Conservation (phyloP, 2,797 vertebrate genomes). For the Thalassophryne amazonica region DNA sequence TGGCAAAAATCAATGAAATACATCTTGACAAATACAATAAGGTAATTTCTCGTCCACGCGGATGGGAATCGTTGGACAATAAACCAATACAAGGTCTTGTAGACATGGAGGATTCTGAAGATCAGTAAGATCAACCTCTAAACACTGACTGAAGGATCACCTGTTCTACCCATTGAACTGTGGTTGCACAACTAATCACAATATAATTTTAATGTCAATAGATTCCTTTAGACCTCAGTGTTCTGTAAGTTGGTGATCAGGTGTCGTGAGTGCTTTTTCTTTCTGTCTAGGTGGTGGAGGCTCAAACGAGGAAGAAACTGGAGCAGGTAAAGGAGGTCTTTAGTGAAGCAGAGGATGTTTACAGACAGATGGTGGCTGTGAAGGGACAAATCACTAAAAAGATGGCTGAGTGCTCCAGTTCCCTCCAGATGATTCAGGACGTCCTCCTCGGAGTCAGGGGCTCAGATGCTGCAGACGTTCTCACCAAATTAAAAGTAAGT, state of each 20-base stretch:
- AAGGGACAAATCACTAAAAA: slow-evolving; percentile 46
- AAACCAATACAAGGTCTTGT: too few relatives aligned
- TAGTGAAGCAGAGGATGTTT: slow-evolving; percentile 62
- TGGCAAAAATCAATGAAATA: too few relatives aligned
- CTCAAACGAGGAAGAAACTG: slow-evolving; percentile 68
- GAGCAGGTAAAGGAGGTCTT: slow-evolving; percentile 68
- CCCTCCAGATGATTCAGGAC: slow-evolving; percentile 51
- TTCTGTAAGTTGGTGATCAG: neutral
- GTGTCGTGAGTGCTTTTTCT: neutral
- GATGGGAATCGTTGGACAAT: too few relatives aligned
- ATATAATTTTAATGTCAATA: too few relatives aligned
- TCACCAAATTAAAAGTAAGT: slow-evolving; percentile 59
- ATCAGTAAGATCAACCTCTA: too few relatives aligned
- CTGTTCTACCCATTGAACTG: too few relatives aligned
- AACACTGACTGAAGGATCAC: too few relatives aligned
- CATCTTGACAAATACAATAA: too few relatives aligned
- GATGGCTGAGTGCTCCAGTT: slow-evolving; percentile 50
- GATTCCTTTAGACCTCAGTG: too few relatives aligned
- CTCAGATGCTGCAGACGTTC: slow-evolving; percentile 30
- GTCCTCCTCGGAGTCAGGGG: slow-evolving; percentile 38
- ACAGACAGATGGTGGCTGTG: slow-evolving; percentile 49
- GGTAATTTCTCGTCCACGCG: too few relatives aligned
- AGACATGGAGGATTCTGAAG: too few relatives aligned
- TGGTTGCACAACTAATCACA: too few relatives aligned
- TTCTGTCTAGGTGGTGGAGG: slow-evolving; percentile 65